Evolutionary conservation across 2,888 invertebrate genomes (phyloP).

Genomic region (Anorthoa munda): DNA sequence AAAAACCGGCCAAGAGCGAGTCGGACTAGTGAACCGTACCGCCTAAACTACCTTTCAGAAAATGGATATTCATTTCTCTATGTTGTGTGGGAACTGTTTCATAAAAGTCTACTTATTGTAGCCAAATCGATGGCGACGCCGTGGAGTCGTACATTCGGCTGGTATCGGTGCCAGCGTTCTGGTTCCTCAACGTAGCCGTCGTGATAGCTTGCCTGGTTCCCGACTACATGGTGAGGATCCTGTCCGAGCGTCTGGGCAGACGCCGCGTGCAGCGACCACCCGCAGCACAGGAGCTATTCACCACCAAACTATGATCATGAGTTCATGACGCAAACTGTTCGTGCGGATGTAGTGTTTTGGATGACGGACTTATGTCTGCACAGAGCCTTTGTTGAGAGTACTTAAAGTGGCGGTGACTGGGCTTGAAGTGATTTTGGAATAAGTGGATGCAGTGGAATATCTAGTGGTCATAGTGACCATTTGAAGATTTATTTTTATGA

Average conservation of each 20-base stretch:
- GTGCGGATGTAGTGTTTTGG: neutral
- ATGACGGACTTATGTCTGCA: neutral
- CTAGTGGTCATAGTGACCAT: neutral
- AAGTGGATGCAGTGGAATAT: neutral
- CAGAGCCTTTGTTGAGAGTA: neutral
- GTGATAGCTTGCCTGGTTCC: constrained; percentile 90
- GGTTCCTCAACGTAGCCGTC: constrained; percentile 90
- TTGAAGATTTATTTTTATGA: neutral
- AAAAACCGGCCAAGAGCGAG: too few relatives aligned
- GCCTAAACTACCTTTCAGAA: too few relatives aligned
- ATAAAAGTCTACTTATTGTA: constrained; percentile 61
- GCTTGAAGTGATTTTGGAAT: constrained; percentile 7
- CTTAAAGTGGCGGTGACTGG: neutral
- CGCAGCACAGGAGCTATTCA: constrained; percentile 67
- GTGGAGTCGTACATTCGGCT: constrained; percentile 92
- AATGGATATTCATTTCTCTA: too few relatives aligned
- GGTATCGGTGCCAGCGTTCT: constrained; percentile 91
- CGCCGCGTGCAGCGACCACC: constrained; percentile 25
- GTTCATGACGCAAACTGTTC: neutral
- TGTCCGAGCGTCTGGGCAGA: constrained; percentile 74
- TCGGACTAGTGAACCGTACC: too few relatives aligned
- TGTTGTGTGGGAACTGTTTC: too few relatives aligned
- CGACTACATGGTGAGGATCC: constrained; percentile 82
- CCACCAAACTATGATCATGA: constrained; percentile 68
- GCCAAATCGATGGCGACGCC: constrained; percentile 89